These are phyloP conservation scores for Bombylius major DNA, from an alignment of 2,888 invertebrate species.

Conservation along the genomic window DNA sequence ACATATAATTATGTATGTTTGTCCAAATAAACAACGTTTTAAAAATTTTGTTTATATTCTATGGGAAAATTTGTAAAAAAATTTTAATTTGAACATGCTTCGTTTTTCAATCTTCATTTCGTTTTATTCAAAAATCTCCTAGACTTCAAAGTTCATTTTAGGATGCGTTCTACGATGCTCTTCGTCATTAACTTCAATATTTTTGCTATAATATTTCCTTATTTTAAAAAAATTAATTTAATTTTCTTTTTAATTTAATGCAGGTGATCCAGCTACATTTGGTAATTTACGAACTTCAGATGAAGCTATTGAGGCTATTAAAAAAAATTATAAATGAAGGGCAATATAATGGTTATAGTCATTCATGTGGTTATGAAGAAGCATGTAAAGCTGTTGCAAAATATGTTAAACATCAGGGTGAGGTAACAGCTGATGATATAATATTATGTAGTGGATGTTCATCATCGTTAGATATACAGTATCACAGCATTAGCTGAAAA, in stretches of 20 bases:
- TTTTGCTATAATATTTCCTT: neutral
- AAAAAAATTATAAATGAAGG: conserved; percentile 55
- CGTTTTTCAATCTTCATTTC: too few relatives aligned
- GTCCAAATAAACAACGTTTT: too few relatives aligned
- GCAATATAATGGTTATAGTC: conserved; percentile 80
- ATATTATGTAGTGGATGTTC: conserved; percentile 93
- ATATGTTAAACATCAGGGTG: conserved; percentile 58
- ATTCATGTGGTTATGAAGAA: conserved; percentile 63
- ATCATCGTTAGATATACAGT: conserved; percentile 83
- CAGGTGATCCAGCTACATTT: conserved; percentile 92
- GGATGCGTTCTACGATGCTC: too few relatives aligned
- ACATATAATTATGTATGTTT: too few relatives aligned
- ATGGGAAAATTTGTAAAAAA: too few relatives aligned
- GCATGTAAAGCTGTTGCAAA: conserved; percentile 77
- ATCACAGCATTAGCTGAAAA: conserved; percentile 77
- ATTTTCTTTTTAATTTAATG: conserved; percentile 16
- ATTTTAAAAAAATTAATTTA: neutral
- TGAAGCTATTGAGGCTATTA: conserved; percentile 68
- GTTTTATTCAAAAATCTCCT: too few relatives aligned
- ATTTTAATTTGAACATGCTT: too few relatives aligned
- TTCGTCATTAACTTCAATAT: too few relatives aligned
- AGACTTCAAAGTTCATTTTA: too few relatives aligned
- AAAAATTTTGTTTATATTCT: too few relatives aligned
- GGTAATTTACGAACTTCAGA: conserved; percentile 78
- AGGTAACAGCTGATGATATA: conserved; percentile 56